A percentile compares a stretch with the other conserved stretches of the same genome.
phyloP scores from a whole-genome alignment of 1,140 invertebrate genomes.

The Apis laboriosa region DNA sequence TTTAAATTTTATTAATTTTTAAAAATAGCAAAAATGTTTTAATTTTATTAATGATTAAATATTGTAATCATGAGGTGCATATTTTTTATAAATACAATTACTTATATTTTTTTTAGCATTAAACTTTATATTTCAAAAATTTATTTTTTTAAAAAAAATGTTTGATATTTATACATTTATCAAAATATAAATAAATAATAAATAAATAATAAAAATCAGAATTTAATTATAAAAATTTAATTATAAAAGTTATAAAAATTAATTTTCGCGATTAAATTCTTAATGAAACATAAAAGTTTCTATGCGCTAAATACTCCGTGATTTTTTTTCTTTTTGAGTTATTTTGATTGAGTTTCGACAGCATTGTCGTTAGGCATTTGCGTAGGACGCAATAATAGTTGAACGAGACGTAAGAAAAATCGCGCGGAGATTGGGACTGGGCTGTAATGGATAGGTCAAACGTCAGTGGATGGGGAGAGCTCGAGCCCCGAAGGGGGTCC shows the following conservation, averaged over 20 bases:
- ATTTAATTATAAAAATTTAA: not conserved
- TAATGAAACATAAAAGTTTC: not conserved
- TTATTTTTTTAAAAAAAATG: not conserved
- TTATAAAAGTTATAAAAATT: not conserved
- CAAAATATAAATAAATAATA: not conserved
- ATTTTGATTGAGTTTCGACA: slow-evolving; percentile 67
- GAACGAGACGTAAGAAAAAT: slow-evolving; percentile 72
- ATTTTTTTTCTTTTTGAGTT: slow-evolving; percentile 67
- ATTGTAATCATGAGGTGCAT: slow-evolving; percentile 26
- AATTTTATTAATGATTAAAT: not conserved
- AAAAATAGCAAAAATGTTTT: no score
- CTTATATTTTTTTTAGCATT: not conserved
- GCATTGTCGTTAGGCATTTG: slow-evolving; percentile 79
- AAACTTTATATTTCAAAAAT: not conserved
- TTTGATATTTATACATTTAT: not conserved
- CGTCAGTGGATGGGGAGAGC: slow-evolving; percentile 82
- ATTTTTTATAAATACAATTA: slow-evolving; percentile 1
- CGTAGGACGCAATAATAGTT: slow-evolving; percentile 78
- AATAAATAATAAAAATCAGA: not conserved
- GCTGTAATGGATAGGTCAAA: slow-evolving; percentile 81
- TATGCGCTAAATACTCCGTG: slow-evolving; percentile 66
- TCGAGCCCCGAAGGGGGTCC: slow-evolving; percentile 81
- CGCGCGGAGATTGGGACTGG: slow-evolving; percentile 78
- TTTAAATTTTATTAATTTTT: no score
- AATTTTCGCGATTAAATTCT: not conserved